Evolutionary conservation across 1,140 invertebrate species (phyloP), one percentile per base, ranked within the genome.

Genomic region (Macrobrachium nipponense): DNA sequence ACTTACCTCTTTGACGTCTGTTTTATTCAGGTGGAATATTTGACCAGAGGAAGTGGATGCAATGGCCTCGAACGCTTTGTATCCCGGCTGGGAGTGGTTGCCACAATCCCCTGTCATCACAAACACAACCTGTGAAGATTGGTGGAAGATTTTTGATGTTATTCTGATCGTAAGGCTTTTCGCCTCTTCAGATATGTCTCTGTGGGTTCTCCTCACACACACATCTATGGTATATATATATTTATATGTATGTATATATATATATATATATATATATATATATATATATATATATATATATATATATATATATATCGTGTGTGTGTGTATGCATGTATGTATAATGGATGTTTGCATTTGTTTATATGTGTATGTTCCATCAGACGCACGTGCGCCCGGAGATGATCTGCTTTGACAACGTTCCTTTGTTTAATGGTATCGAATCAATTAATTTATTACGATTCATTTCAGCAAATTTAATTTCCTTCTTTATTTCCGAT

Each of bases 81-180:
- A 95, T 0, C 93, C 93, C 2, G 92, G 92, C 88, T 93, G 92
- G 64, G 92, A 90, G 44, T 92, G 90, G 89, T 95, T 93, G 17
- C 93, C 93, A 91, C 95, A 96, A 89, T 95, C 94, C 5, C 95
- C 95, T 5, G 95, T 96, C 91, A 96, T 91, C 0, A 96, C 94
- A 90, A 96, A 96, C 61, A 95, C 94, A 77, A 95, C 93, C 95
- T 95, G 90, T 92, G 91, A 88, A 75, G 72, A 87, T 87, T 83
- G 84, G 66, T 36, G 44, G 43, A 43, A 17, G 58, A 58, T 20
- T 68, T 17, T 68, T 68, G 5, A 12, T 17, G 15, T n/a, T 17
- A 27, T 10, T 20, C 8, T 51, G 12, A 36, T 36, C 27, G 18
- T n/a, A 27, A 12, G 64, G n/a, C 7, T 68, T 20, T 36, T 17